These are phyloP conservation scores for Theonella swinhoei DNA, from an alignment of 37 sponge, comb jelly and placozoan species.

Conservation along the genomic window DNA sequence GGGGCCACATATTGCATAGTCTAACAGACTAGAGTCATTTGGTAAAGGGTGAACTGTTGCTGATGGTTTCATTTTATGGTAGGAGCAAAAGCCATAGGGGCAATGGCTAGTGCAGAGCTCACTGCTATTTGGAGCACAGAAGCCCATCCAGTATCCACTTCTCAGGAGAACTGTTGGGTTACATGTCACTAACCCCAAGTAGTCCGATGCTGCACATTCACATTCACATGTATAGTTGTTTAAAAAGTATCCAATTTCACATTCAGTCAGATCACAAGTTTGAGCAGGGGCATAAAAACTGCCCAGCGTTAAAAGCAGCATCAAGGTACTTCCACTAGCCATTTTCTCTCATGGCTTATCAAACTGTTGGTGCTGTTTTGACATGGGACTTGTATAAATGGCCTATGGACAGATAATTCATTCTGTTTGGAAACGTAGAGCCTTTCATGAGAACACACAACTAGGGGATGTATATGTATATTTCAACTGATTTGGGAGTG, in stretches of 20 bases:
- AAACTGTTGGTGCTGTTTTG: too few species aligned
- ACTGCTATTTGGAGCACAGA: background rate
- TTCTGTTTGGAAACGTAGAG: too few species aligned
- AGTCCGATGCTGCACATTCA: background rate
- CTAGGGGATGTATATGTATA: too few species aligned
- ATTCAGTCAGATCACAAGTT: too few species aligned
- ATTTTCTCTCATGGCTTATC: too few species aligned
- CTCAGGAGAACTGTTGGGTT: background rate
- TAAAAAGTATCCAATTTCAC: background rate
- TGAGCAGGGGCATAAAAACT: too few species aligned
- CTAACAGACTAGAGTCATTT: background rate
- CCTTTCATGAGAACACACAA: too few species aligned
- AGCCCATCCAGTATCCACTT: background rate
- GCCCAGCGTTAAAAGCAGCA: too few species aligned
- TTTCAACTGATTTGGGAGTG: too few species aligned
- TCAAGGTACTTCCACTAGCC: too few species aligned
- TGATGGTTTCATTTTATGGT: background rate
- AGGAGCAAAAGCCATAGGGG: conserved; percentile 30
- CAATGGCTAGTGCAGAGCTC: conserved; percentile 18
- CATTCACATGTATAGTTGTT: background rate
- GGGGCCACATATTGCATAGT: conserved; percentile 18
- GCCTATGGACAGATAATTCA: too few species aligned
- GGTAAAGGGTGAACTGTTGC: background rate
- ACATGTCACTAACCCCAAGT: background rate
- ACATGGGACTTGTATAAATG: too few species aligned